phyloP scores from a whole-genome alignment of 1,140 invertebrate species.

The Agrilus planipennis region DNA sequence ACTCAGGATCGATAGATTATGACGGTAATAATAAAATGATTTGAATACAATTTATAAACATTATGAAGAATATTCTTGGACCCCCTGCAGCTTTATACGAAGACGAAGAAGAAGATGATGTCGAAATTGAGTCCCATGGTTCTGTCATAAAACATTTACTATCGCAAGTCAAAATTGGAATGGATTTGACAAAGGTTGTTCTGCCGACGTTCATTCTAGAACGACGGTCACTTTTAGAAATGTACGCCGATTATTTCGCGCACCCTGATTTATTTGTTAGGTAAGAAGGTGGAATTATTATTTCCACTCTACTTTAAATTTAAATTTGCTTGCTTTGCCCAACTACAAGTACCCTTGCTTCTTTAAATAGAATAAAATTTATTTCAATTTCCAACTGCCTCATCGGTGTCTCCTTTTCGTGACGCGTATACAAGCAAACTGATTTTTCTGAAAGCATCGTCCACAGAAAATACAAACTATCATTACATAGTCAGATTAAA shows the following conservation, averaged over 20 bases:
- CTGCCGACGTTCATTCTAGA: slow-evolving; percentile 95
- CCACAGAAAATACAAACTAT: too few relatives aligned
- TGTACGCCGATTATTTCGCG: slow-evolving; percentile 97
- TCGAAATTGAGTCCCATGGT: slow-evolving; percentile 86
- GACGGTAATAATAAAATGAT: slow-evolving; percentile 22
- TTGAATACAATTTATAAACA: background rate
- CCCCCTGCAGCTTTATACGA: slow-evolving; percentile 78
- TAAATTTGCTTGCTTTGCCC: too few relatives aligned
- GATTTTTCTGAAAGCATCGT: too few relatives aligned
- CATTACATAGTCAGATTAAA: too few relatives aligned
- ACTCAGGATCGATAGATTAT: slow-evolving; percentile 17
- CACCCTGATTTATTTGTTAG: slow-evolving; percentile 92
- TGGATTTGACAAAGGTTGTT: slow-evolving; percentile 96
- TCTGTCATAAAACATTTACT: slow-evolving; percentile 89
- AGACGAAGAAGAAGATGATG: slow-evolving; percentile 73
- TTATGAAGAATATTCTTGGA: too few relatives aligned
- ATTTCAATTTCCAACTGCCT: too few relatives aligned
- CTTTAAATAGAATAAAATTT: too few relatives aligned
- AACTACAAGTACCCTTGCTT: too few relatives aligned
- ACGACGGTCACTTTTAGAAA: slow-evolving; percentile 87
- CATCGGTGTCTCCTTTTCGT: too few relatives aligned
- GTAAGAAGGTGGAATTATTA: slow-evolving; percentile 56
- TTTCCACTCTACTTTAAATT: too few relatives aligned
- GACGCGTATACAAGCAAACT: too few relatives aligned
- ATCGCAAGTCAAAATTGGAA: slow-evolving; percentile 94